Evolutionary conservation across 2,888 invertebrate genomes (phyloP), one percentile per base, ranked within the genome.

Genomic region (Neria commutata): DNA sequence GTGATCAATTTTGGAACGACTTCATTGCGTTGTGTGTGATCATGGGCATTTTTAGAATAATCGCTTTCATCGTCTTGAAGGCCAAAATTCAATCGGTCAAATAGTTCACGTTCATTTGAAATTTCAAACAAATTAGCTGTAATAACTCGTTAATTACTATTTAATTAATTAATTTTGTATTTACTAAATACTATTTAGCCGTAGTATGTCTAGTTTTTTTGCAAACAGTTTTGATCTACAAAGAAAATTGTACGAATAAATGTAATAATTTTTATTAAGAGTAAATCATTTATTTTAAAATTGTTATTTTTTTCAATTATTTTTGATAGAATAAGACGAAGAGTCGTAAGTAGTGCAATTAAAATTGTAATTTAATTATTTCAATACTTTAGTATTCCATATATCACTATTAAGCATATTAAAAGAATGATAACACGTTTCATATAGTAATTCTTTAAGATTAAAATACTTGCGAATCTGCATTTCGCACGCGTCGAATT

Each of bases 1-100:
- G 89, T 0, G 89, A 94, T 76, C 89, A 90, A 77, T 95, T 94
- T 80, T 91, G 91, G 88, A 89, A 89, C 70, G 94, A 95, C 75
- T 85, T 94, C 24, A 83, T 88, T 19, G 92, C 91, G 0, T 84
- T 96, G 19, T 77, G 86, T 25, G 73, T 86, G 23, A 91, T 90
- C 66, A 84, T 94, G 45, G 66, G 93, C 29, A 67, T 88, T 11
- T 83, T 91, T 16, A 85, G 92, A 69, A 78, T 87, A 14, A 76
- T 84, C 0, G 89, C 93, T 0, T 94, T 88, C 79, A 74, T 90
- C 10, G 84, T 94, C 40, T 86, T 96, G 23, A 88, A 89, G 73
- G 91, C 89, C 86, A 92, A 91, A 78, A 85, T 94, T 6, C 84
- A 85, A 54, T 80, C 81, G 29, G 72, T 81, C 17, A 79, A 80